Percentiles rank a stretch among this genome's conserved stretches.
Evolutionary conservation across 2,888 invertebrate genomes (phyloP).

Genomic region (Brachypalpus laphriformis): DNA sequence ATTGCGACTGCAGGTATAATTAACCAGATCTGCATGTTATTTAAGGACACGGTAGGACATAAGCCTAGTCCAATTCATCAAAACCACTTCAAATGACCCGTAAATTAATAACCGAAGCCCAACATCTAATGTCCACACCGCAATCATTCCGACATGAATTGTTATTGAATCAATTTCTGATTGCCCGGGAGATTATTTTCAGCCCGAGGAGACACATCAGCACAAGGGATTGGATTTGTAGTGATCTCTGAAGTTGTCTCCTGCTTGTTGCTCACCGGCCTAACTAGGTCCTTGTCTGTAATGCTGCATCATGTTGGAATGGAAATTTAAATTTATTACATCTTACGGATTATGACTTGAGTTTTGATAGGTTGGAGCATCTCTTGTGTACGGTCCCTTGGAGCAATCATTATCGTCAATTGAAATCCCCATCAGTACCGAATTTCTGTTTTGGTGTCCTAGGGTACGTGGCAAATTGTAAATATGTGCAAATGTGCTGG

Average conservation of each 20-base stretch:
- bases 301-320: background rate
- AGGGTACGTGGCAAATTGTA: background rate
- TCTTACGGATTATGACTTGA: slow-evolving; percentile 24
- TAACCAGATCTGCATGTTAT: background rate
- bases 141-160: background rate
- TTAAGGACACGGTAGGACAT: background rate
- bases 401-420: slow-evolving; percentile 25
- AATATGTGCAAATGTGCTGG: background rate
- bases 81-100: background rate
- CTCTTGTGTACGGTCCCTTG: background rate
- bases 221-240: background rate
- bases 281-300: background rate
- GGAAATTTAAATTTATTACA: slow-evolving; percentile 33
- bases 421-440: slow-evolving; percentile 8
- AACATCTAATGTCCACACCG: background rate
- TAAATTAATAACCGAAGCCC: background rate
- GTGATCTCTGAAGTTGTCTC: background rate
- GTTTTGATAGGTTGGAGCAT: background rate
- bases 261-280: slow-evolving; percentile 8
- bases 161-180: slow-evolving; percentile 22
- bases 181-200: background rate
- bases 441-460: background rate
- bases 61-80: background rate
- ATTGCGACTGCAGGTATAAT: background rate
- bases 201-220: background rate